phyloP scores from a whole-genome alignment of 92 coral and sea anemone species.

The Palythoa heliodiscus region DNA sequence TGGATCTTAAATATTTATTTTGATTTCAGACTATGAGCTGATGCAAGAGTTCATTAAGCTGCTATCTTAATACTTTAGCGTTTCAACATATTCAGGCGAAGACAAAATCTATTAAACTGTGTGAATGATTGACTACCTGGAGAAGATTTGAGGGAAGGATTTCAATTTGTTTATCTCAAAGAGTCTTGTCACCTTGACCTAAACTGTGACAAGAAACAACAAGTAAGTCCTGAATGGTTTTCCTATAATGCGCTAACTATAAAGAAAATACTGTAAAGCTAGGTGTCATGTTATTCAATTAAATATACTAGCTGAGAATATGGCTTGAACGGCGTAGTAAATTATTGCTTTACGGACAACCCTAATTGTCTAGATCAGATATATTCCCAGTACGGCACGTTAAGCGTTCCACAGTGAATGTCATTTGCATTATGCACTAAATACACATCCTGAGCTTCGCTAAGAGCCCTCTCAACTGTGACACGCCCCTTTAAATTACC shows the following conservation, averaged over 20 bases:
- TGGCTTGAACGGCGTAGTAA: not conserved
- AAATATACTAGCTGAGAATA: not conserved
- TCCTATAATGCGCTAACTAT: constrained; percentile 6
- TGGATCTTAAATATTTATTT: constrained; percentile 38
- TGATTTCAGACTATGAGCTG: constrained; percentile 7
- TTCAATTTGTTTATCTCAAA: constrained; percentile 33
- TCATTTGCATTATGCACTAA: constrained; percentile 71
- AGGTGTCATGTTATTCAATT: not conserved
- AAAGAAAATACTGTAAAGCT: not conserved
- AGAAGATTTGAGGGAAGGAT: constrained; percentile 34
- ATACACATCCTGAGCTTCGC: constrained; percentile 85
- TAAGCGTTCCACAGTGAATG: constrained; percentile 34
- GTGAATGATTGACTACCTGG: constrained; percentile 38
- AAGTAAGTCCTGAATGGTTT: not conserved
- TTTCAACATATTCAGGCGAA: constrained; percentile 47
- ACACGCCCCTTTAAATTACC: constrained; percentile 97
- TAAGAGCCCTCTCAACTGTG: constrained; percentile 85
- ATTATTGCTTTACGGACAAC: not conserved
- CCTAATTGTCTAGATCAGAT: not conserved
- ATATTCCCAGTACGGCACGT: not conserved
- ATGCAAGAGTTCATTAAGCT: constrained; percentile 32
- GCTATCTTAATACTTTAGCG: constrained; percentile 33
- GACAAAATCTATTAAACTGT: constrained; percentile 43
- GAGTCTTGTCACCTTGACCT: constrained; percentile 50
- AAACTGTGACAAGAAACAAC: constrained; percentile 29